Evolutionary conservation across 2,888 invertebrate genomes (phyloP).

Genomic region (Trissolcus brochymenae): DNA sequence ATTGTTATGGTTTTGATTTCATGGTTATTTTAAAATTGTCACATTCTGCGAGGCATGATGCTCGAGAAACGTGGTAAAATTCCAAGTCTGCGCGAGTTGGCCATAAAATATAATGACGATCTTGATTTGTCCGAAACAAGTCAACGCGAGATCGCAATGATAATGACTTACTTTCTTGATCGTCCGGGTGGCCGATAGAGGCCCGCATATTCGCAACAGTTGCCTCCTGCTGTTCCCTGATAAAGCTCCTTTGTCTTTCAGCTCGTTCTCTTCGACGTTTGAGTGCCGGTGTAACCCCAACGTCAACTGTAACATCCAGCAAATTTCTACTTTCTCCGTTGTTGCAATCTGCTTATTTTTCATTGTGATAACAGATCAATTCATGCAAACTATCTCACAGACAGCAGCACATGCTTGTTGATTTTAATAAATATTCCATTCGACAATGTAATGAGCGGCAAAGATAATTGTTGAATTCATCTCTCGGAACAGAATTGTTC

Average conservation of each 20-base stretch:
- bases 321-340: conserved; percentile 51
- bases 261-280: conserved; percentile 88
- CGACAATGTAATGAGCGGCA: conserved; percentile 5
- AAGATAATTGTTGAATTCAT: conserved; percentile 10
- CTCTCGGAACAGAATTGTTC: conserved; percentile 10
- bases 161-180: conserved; percentile 71
- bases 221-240: conserved; percentile 88
- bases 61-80: no score
- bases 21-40: conserved; percentile 1
- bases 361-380: conserved; percentile 32
- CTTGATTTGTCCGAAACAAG: conserved; percentile 42
- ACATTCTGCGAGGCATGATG: no score
- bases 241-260: conserved; percentile 89
- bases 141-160: conserved; percentile 35
- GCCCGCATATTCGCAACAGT: conserved; percentile 78
- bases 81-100: neutral
- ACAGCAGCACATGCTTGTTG: conserved; percentile 13
- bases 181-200: conserved; percentile 71
- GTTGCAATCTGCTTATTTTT: conserved; percentile 38
- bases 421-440: conserved; percentile 29
- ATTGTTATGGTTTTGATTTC: neutral
- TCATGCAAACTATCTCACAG: conserved; percentile 30
- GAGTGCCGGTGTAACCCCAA: conserved; percentile 88
- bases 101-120: conserved; percentile 39
- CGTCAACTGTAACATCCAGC: conserved; percentile 76